Conservation (phyloP, 2,113 vertebrate genomes). For the Salminus brasiliensis region DNA sequence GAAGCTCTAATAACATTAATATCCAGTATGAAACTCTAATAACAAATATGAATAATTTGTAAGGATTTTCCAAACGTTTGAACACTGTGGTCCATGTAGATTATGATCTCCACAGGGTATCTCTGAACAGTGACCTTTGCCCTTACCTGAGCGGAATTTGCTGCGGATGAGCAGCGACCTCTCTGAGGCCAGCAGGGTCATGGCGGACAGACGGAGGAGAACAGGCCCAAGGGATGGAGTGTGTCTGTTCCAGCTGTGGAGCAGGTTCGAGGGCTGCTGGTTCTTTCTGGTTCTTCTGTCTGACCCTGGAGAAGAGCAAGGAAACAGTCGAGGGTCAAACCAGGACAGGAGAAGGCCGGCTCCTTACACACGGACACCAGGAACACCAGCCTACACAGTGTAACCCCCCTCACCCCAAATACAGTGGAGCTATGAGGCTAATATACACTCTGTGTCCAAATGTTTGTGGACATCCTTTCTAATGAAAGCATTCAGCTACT, state of each 20-base stretch:
- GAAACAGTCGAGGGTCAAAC: constrained; percentile 18
- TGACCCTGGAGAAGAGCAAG: constrained; percentile 50
- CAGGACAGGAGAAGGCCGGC: neutral
- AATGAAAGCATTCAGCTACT: no score
- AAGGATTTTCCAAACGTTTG: no score
- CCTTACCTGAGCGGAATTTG: constrained; percentile 92
- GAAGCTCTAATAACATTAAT: no score
- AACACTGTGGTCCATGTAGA: no score
- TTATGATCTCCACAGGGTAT: no score
- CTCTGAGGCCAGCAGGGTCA: constrained; percentile 89
- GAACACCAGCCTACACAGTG: neutral
- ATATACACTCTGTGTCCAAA: no score
- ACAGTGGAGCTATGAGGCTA: no score
- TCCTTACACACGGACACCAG: neutral
- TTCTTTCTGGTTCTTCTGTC: constrained; percentile 54
- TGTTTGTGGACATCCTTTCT: no score
- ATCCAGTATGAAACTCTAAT: no score
- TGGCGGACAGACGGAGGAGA: constrained; percentile 61
- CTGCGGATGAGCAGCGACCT: constrained; percentile 89
- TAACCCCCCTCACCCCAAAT: no score
- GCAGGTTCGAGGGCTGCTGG: constrained; percentile 58
- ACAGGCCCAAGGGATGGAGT: constrained; percentile 49
- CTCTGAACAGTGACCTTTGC: neutral
- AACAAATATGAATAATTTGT: no score
- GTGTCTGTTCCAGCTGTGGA: constrained; percentile 46